Conservation (phyloP, 64 coral and sea anemone species). For the Catalaphyllia jardinei region DNA sequence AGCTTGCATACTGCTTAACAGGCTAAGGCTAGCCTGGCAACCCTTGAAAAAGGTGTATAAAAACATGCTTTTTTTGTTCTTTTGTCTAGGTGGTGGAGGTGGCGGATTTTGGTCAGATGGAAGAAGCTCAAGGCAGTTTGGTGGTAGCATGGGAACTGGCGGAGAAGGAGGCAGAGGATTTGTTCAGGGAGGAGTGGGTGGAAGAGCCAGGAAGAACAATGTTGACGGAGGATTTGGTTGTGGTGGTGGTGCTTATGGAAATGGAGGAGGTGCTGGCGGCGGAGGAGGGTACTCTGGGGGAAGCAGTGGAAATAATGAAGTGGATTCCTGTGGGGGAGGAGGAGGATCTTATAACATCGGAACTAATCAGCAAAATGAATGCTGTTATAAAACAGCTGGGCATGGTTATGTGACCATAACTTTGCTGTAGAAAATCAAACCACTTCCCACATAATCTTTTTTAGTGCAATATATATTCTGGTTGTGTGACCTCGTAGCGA, state of each 20-base stretch:
- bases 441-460: no score
- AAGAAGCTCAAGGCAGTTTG: conserved; percentile 4
- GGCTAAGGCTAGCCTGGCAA: no score
- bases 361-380: no score
- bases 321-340: no score
- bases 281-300: conserved; percentile 47
- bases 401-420: no score
- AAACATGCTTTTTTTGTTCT: background rate
- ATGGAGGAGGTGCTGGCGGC: conserved; percentile 15
- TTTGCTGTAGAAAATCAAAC: no score
- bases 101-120: conserved; percentile 31
- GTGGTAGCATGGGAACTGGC: background rate
- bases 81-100: conserved; percentile 33
- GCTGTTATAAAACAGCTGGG: no score
- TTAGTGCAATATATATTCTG: no score
- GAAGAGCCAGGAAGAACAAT: background rate
- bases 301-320: conserved; percentile 4
- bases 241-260: conserved; percentile 22
- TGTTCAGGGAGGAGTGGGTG: conserved; percentile 33
- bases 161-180: conserved; percentile 44
- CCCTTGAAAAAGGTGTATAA: background rate
- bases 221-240: conserved; percentile 23
- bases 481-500: no score
- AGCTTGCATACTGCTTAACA: background rate
- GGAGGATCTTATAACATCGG: no score